Conservation (phyloP, 2,888 invertebrate genomes). For the Cantharis lateralis region DNA sequence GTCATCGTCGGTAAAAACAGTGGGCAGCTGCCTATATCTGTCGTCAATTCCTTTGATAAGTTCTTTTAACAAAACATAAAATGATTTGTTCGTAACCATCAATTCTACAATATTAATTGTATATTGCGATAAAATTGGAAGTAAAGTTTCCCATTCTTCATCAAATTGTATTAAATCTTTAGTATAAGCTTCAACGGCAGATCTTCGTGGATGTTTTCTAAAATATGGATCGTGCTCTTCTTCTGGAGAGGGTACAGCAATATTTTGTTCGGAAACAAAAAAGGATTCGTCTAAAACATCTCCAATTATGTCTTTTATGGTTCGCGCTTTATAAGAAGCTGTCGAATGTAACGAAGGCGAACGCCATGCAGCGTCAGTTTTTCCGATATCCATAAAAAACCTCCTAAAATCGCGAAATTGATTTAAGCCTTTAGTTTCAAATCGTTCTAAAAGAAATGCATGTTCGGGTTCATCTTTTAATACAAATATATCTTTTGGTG, state of each 20-base stretch:
- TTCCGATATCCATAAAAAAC: constrained; percentile 44
- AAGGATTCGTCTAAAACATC: constrained; percentile 27
- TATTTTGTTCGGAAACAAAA: not conserved
- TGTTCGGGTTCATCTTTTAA: constrained; percentile 60
- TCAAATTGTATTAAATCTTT: constrained; percentile 21
- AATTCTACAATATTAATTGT: constrained; percentile 40
- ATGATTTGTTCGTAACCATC: constrained; percentile 41
- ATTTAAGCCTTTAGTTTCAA: constrained; percentile 35
- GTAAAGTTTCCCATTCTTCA: constrained; percentile 38
- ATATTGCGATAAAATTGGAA: constrained; percentile 37
- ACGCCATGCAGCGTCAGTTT: constrained; percentile 43
- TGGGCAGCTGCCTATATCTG: constrained; percentile 54
- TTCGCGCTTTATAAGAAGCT: constrained; percentile 24
- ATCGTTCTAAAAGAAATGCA: constrained; percentile 48
- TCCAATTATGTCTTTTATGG: constrained; percentile 33
- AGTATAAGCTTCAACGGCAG: constrained; percentile 3
- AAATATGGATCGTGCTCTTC: constrained; percentile 12
- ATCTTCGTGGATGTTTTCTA: constrained; percentile 8
- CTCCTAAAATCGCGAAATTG: constrained; percentile 43
- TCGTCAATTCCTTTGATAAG: constrained; percentile 45
- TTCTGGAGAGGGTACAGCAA: constrained; percentile 4
- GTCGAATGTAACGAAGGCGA: constrained; percentile 36
- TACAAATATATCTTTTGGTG: constrained; percentile 63
- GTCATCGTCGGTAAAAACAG: constrained; percentile 57
- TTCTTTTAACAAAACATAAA: constrained; percentile 44